Evolutionary conservation across 1,140 invertebrate species (phyloP), one percentile per base, ranked within the genome.

Genomic region (Drosophila watanabei): DNA sequence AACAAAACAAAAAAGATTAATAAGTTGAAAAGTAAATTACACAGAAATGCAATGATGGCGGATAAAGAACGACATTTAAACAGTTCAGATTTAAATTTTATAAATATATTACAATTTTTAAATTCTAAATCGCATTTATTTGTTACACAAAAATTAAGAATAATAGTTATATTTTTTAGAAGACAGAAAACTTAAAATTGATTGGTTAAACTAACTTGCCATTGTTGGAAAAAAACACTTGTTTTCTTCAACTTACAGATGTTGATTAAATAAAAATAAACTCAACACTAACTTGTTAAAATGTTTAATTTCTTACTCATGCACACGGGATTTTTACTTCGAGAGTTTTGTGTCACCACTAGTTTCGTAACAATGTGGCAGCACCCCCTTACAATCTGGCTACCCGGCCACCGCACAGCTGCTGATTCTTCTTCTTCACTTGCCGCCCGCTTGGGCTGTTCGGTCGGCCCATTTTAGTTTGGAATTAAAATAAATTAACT

Each of bases 401-500:
- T 62, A 51, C 75, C 18, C 56, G 72, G 39, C 41, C 18, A 33
- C 48, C 18, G 39, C 63, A 68, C 68, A 70, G 64, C 68, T 69
- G 68, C 64, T 71, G 6, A 49, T 51, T 9, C 16, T 56, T 35
- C 49, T 43, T 69, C 66, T 69, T 69, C 63, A 56, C 57, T 43
- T 69, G 45, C 68, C 68, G 66, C 75, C 75, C 75, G 75, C 75
- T 69, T 69, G 75, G 75, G 75, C 77, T 56, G 75, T 32, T 39
- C 56, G 46, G 46, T 70, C 59, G 51, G 60, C 65, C 76, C 76
- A 73, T 48, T 79, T 70, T 79, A 64, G 68, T 79, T 80, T 72
- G 70, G 77, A 80, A 79, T 80, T 79, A 80, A 79, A 79, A 80
- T 72, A 80, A 79, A 80, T 80, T 79, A 79, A 79, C 77, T 61